phyloP scores from a whole-genome alignment of 2,888 invertebrate species.

The Drosophila atripex region DNA sequence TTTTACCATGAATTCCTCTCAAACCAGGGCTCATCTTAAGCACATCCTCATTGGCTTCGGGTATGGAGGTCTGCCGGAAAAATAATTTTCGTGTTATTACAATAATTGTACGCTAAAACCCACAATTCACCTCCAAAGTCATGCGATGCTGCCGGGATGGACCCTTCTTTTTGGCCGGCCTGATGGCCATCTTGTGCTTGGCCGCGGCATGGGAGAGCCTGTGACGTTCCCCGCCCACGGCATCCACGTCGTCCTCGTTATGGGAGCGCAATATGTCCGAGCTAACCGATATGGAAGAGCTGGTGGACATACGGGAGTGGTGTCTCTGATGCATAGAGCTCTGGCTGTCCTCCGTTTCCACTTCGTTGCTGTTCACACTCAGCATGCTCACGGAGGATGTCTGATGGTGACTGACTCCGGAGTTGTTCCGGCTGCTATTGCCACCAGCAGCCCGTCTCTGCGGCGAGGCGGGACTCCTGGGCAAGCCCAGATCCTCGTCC shows the following conservation, averaged over 20 bases:
- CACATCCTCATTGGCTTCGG: constrained; percentile 91
- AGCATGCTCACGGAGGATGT: constrained; percentile 85
- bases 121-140: constrained; percentile 84
- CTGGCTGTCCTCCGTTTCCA: constrained; percentile 62
- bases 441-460: constrained; percentile 84
- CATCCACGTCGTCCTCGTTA: constrained; percentile 78
- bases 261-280: constrained; percentile 67
- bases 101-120: neutral
- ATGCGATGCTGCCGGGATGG: constrained; percentile 88
- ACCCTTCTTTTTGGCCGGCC: constrained; percentile 90
- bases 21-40: constrained; percentile 84
- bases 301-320: constrained; percentile 54
- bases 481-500: constrained; percentile 90
- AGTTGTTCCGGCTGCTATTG: constrained; percentile 35
- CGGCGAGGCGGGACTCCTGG: constrained; percentile 90
- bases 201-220: constrained; percentile 92
- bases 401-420: constrained; percentile 25
- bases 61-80: constrained; percentile 86
- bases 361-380: constrained; percentile 89
- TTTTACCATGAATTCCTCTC: constrained; percentile 49
- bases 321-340: constrained; percentile 56
- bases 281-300: constrained; percentile 59
- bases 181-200: constrained; percentile 91
- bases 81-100: neutral
- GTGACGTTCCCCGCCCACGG: constrained; percentile 76